Conservation (phyloP, 2,113 vertebrate species). For the Lampris incognitus region DNA sequence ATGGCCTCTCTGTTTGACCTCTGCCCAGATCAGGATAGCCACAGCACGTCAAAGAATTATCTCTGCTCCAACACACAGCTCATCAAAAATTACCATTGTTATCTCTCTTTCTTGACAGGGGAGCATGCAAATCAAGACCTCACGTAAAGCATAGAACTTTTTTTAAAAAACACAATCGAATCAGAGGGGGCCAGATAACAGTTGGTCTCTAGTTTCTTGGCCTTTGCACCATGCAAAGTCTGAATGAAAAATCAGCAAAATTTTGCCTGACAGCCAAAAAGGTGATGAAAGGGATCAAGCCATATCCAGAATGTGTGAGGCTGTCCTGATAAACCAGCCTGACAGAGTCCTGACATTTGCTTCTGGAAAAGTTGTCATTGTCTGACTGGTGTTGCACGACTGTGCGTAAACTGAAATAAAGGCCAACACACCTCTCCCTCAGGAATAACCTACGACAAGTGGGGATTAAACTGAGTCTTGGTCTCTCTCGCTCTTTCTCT, state of each 20-base stretch:
- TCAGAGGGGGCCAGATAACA: slow-evolving; percentile 33
- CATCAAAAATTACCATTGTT: slow-evolving; percentile 1
- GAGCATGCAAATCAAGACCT: slow-evolving; percentile 22
- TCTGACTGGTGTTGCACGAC: slow-evolving; percentile 33
- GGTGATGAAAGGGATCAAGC: slow-evolving; percentile 29
- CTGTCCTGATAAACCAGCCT: slow-evolving; percentile 20
- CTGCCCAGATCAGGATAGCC: slow-evolving; percentile 22
- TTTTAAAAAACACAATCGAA: slow-evolving; percentile 5
- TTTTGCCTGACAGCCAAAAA: slow-evolving; percentile 44
- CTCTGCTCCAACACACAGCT: background rate
- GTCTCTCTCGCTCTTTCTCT: background rate
- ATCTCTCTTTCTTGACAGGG: slow-evolving; percentile 15
- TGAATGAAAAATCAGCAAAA: slow-evolving; percentile 45
- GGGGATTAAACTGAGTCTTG: slow-evolving; percentile 28
- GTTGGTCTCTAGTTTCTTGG: slow-evolving; percentile 34
- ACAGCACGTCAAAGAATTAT: background rate
- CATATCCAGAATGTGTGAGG: slow-evolving; percentile 33
- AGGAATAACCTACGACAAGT: slow-evolving; percentile 5
- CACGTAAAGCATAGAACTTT: slow-evolving; percentile 19
- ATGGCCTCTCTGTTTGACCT: slow-evolving; percentile 11
- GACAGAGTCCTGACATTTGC: slow-evolving; percentile 29
- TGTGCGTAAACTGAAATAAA: slow-evolving; percentile 29
- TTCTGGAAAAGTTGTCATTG: slow-evolving; percentile 45
- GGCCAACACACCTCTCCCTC: background rate
- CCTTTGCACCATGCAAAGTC: slow-evolving; percentile 11